Evolutionary conservation across 2,797 vertebrate species (phyloP), one percentile per base, ranked within the genome.

Genomic region (Sebastes matsubarae): DNA sequence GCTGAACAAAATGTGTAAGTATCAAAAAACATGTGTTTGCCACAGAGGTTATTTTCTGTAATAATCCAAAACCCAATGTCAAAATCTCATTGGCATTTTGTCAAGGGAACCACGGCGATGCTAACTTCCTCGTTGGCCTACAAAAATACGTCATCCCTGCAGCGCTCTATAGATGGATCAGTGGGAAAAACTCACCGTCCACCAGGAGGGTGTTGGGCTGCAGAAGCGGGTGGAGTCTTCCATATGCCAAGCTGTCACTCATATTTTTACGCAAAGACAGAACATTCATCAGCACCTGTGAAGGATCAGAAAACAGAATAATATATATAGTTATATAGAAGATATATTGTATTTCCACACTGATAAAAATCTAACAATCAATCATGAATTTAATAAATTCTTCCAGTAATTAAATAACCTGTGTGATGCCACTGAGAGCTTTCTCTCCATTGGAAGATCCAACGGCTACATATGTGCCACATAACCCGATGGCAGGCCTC

Each of bases 251-350:
- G 90, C 98, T 99, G 91, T 99, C 98, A 86, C 96, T 99, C 94
- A 99, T 95, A 74, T 99, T 99, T 93, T 96, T 97, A 90, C 97
- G 97, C 25, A 96, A 95, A 0, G 97, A 97, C 87, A 99, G 90
- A 86, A 99, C 96, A 76, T 98, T 99, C 82, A 99, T 93, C 93
- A 99, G 94, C 90, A 99, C 98, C 99, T 99, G 93, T 54, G 14
- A 50, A 60, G 2, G 14, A 79, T 68, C 9, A 73, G 1, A 75
- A 67, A 72, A 72, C 8, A 68, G 5, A 79, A 60, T 10, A 32
- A 61, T 4, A 58, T 14, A n/a, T 20, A 52, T 3, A 60, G 5
- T 20, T 63, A 72, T 2, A 13, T 9, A 8, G 52, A 68, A 55
- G 3, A 7, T 50, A 18, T 50, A 32, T 9, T 9, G 29, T n/a